Base-by-base conservation (phyloP, 2,113 vertebrate species). In the Papio anubis region DNA sequence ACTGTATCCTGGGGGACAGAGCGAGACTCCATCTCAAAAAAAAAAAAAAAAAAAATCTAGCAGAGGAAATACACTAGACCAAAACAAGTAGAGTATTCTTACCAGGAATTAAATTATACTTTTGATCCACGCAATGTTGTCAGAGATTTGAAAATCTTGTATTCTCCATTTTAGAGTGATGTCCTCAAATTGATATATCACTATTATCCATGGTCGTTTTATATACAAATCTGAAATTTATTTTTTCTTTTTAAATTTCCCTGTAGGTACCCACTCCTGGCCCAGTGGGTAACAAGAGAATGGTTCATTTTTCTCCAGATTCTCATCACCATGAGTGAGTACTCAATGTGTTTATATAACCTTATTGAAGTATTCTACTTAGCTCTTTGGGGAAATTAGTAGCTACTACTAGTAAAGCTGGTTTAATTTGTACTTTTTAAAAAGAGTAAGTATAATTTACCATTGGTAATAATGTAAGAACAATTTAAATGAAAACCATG, bases 251-350 rank as follows among this genome's bases (percentile, higher is more conserved):
- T 98, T 98, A 98, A 95, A 95, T 95, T 92, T 98, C 94, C 66
- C 93, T 81, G 94, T 97, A 99, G 99, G 98, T 98, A 87, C 98
- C 98, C 78, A 87, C 98, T 96, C 97, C 99, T 21, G 98, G 99
- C 87, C 98, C 99, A 7, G 98, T 98, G 1, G 96, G 98, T 95
- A 99, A 97, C 80, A 99, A 99, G 96, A 99, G 99, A 97, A 98
- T 99, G 14, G 98, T 98, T 79, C 98, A 99, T 94, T 98, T 99
- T 93, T 99, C 99, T 83, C 99, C 99, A 84, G 99, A 99, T 96
- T 98, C 99, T 88, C 99, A 98, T 98, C 98, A 98, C 84, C 99
- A 99, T 18, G 99, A 99, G 99, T 99, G 98, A 99, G 99, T 99
- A 98, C 98, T 94, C 55, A 5, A 3, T 57, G 18, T 43, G 11